Percentiles rank a stretch among this genome's conserved stretches.
phyloP scores from a whole-genome alignment of 2,797 vertebrate genomes.

The Gallirallus australis region DNA sequence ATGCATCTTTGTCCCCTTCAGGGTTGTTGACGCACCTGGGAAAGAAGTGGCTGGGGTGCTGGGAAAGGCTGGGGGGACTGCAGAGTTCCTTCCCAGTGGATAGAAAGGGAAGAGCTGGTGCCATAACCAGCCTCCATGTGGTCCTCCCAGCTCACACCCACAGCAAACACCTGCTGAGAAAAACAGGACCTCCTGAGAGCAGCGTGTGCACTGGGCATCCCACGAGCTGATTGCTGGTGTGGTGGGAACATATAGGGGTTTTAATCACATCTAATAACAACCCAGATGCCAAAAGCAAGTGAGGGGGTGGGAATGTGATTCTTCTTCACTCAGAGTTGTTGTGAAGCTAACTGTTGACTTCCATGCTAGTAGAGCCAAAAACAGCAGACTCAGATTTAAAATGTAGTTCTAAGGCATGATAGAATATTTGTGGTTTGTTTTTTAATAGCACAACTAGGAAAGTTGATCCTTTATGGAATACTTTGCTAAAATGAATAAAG shows the following conservation, averaged over 20 bases:
- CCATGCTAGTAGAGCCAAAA: constrained; percentile 14
- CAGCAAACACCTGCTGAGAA: background rate
- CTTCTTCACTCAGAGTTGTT: background rate
- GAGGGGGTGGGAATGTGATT: background rate
- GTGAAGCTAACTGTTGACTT: background rate
- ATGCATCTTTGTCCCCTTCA: background rate
- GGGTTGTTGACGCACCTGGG: background rate
- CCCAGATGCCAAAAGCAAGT: constrained; percentile 1
- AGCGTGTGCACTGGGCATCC: background rate
- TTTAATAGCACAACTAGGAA: constrained; percentile 11
- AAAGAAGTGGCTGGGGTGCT: background rate
- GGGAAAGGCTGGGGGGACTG: background rate
- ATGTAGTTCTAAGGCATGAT: background rate
- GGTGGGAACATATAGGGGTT: background rate
- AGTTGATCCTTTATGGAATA: constrained; percentile 37
- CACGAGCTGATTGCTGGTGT: fast-evolving
- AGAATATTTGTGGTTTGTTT: background rate
- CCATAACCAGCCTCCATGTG: background rate
- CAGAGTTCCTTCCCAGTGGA: background rate
- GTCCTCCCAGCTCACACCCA: background rate
- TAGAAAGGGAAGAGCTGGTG: background rate
- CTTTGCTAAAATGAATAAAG: constrained; percentile 16
- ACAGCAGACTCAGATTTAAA: background rate
- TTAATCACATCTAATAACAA: background rate
- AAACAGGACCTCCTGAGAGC: background rate